Conservation (phyloP, 2,888 invertebrate genomes). For the Psylliodes chrysocephalus region DNA sequence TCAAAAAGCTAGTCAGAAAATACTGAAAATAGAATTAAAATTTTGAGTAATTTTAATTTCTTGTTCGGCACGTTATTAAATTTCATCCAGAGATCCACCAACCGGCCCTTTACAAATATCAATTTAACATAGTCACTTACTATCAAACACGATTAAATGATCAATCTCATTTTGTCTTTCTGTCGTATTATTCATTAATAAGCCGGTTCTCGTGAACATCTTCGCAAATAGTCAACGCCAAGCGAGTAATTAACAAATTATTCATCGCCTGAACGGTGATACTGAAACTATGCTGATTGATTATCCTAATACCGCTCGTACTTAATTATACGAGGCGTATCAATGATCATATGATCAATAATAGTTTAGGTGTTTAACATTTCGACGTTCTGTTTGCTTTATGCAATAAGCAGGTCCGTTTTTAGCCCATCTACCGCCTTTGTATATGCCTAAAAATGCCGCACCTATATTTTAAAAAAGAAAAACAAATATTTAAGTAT, state of each 20-base stretch:
- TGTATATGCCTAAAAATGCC: too few relatives aligned
- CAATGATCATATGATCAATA: conserved; percentile 21
- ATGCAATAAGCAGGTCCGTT: too few relatives aligned
- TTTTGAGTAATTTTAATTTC: too few relatives aligned
- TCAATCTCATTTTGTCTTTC: conserved; percentile 9
- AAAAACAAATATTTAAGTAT: too few relatives aligned
- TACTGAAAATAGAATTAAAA: too few relatives aligned
- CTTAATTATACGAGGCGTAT: conserved; percentile 17
- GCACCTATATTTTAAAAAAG: too few relatives aligned
- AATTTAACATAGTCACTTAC: too few relatives aligned
- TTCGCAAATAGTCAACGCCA: conserved; percentile 16
- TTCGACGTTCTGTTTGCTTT: neutral
- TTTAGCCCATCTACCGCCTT: too few relatives aligned
- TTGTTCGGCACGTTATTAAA: too few relatives aligned
- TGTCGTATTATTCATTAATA: conserved; percentile 9
- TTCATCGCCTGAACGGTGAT: conserved; percentile 10
- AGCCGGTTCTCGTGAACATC: conserved; percentile 3
- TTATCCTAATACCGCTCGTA: conserved; percentile 16
- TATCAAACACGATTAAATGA: neutral
- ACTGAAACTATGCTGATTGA: conserved; percentile 26
- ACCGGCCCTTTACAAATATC: too few relatives aligned
- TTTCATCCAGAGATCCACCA: too few relatives aligned
- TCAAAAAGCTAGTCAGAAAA: too few relatives aligned
- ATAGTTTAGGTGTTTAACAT: neutral
- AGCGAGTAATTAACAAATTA: conserved; percentile 23